A percentile compares a stretch with the other conserved stretches of the same genome.
Conservation (phyloP, 2,797 vertebrate genomes). For the Dendrocincla tyrannina region DNA sequence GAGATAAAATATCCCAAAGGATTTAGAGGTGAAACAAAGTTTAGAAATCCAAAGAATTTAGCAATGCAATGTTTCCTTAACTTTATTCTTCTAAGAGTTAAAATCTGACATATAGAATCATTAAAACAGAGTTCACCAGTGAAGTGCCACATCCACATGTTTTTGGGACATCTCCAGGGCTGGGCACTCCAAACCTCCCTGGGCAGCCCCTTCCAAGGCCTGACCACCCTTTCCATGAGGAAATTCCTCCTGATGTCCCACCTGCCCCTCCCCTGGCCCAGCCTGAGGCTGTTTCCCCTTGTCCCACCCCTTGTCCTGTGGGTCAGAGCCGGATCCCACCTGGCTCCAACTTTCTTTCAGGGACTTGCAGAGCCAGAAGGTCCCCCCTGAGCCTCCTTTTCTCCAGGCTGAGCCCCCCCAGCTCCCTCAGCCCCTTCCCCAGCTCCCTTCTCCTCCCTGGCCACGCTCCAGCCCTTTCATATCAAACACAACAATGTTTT, state of each 20-base stretch:
- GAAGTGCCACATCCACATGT: neutral
- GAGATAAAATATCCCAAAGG: neutral
- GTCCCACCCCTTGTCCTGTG: neutral
- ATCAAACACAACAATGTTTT: neutral
- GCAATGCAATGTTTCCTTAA: neutral
- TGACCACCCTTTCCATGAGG: neutral
- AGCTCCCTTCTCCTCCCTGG: neutral
- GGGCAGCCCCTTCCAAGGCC: neutral
- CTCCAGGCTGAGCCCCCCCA: neutral
- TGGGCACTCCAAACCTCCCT: neutral
- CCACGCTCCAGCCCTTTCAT: neutral
- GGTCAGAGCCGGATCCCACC: neutral
- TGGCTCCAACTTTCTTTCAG: neutral
- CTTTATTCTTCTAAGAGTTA: neutral
- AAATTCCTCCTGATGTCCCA: neutral
- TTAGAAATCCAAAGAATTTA: neutral
- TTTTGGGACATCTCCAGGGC: neutral
- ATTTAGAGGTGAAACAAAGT: neutral
- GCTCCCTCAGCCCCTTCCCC: neutral
- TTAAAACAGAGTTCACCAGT: neutral
- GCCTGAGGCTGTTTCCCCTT: neutral
- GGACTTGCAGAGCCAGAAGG: neutral
- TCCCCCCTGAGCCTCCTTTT: neutral
- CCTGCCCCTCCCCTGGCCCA: neutral
- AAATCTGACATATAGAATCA: neutral